phyloP scores from a whole-genome alignment of 2,888 invertebrate genomes.

The Vanessa cardui region DNA sequence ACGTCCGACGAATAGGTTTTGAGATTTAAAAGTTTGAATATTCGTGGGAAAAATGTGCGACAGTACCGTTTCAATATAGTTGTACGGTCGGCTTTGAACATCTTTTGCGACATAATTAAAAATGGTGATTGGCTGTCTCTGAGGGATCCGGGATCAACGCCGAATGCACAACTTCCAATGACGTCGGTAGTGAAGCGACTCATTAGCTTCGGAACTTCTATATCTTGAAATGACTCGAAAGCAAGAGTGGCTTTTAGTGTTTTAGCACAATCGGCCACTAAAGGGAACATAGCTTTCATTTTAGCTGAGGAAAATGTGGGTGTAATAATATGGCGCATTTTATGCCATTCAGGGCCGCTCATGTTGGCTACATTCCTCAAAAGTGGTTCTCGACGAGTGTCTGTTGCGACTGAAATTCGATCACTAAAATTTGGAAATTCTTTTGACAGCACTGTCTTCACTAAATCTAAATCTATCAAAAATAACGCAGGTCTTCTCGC shows the following conservation, averaged over 20 bases:
- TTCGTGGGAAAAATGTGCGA: slow-evolving; percentile 68
- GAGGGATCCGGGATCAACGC: slow-evolving; percentile 70
- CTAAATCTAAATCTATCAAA: slow-evolving; percentile 67
- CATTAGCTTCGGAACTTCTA: slow-evolving; percentile 69
- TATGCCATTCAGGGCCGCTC: slow-evolving; percentile 76
- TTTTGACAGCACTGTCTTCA: slow-evolving; percentile 66
- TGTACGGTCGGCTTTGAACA: slow-evolving; percentile 67
- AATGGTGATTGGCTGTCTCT: slow-evolving; percentile 71
- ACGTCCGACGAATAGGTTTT: slow-evolving; percentile 69
- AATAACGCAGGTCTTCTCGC: slow-evolving; percentile 73
- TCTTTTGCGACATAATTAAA: slow-evolving; percentile 72
- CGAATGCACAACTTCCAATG: slow-evolving; percentile 77
- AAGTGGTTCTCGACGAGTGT: slow-evolving; percentile 72
- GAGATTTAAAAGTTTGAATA: slow-evolving; percentile 73
- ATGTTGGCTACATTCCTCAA: slow-evolving; percentile 74
- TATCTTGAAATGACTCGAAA: slow-evolving; percentile 54
- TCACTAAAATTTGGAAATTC: slow-evolving; percentile 71
- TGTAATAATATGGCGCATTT: slow-evolving; percentile 73
- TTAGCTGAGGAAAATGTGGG: slow-evolving; percentile 78
- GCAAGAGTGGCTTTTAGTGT: slow-evolving; percentile 59
- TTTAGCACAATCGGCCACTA: slow-evolving; percentile 69
- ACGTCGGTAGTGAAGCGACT: slow-evolving; percentile 74
- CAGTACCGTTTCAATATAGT: slow-evolving; percentile 72
- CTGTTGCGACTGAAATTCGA: slow-evolving; percentile 69
- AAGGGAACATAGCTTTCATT: slow-evolving; percentile 79